Evolutionary conservation across 2,113 vertebrate species (phyloP).

Genomic region (Gymnarchus niloticus): DNA sequence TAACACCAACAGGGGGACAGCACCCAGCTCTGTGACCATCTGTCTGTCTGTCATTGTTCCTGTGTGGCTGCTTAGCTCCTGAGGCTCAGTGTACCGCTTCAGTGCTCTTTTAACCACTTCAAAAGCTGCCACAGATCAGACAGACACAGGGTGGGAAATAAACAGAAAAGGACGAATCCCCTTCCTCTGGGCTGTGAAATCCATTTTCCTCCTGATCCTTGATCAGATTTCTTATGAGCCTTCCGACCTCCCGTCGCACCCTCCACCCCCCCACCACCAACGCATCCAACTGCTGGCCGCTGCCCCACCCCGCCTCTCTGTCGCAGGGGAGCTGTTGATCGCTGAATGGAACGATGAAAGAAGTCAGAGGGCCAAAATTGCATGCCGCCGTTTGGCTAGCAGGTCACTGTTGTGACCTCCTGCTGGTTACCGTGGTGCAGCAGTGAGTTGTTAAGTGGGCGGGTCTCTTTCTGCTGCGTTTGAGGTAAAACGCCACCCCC

Average conservation of each 20-base stretch:
- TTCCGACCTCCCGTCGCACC: neutral
- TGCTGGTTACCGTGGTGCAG: conserved; percentile 42
- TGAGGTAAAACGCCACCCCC: conserved; percentile 62
- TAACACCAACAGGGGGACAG: neutral
- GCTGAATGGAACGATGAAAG: conserved; percentile 47
- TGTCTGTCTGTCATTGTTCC: too few species aligned
- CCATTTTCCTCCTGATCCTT: neutral
- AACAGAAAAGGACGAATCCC: neutral
- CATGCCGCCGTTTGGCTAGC: conserved; percentile 39
- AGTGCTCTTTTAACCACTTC: neutral
- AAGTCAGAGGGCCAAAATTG: conserved; percentile 57
- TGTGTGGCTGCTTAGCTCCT: neutral
- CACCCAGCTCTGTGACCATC: neutral
- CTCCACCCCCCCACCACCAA: neutral
- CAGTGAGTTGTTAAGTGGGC: neutral
- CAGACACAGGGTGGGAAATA: neutral
- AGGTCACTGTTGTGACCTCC: conserved; percentile 47
- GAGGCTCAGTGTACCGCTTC: neutral
- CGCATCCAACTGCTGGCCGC: neutral
- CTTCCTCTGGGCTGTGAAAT: neutral
- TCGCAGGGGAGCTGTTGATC: conserved; percentile 52
- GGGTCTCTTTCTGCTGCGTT: conserved; percentile 50
- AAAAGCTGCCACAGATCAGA: conserved; percentile 11
- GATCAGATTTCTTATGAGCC: conserved; percentile 11
- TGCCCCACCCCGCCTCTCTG: conserved; percentile 22